A percentile compares a stretch with the other conserved stretches of the same genome.
These are phyloP conservation scores for Conus betulinus DNA, from an alignment of 1,140 invertebrate genomes.

Conservation along the genomic window DNA sequence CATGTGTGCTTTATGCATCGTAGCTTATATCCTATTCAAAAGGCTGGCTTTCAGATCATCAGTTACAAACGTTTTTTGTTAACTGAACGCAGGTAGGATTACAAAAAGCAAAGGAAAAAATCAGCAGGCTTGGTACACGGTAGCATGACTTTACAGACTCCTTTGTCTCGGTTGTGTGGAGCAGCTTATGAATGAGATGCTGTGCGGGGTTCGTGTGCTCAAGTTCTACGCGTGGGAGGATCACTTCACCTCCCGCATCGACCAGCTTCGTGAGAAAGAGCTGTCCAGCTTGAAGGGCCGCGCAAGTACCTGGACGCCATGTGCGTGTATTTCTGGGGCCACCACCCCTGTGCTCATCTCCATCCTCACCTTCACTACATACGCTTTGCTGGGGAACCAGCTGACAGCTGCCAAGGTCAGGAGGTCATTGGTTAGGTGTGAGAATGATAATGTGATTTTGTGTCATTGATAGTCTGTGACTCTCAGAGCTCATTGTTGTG, in stretches of 20 bases:
- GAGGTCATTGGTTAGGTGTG: not conserved
- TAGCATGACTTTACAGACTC: too few relatives aligned
- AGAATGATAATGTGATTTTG: not conserved
- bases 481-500: too few relatives aligned
- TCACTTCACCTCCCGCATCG: slow-evolving; percentile 85
- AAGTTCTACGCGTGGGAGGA: slow-evolving; percentile 97
- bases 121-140: too few relatives aligned
- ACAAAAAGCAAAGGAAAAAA: too few relatives aligned
- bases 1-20: too few relatives aligned
- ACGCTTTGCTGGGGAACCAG: slow-evolving; percentile 87
- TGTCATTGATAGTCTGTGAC: not conserved
- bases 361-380: slow-evolving; percentile 92
- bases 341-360: slow-evolving; percentile 97
- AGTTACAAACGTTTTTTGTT: too few relatives aligned
- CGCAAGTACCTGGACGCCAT: slow-evolving; percentile 92
- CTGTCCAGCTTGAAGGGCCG: slow-evolving; percentile 78
- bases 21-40: too few relatives aligned
- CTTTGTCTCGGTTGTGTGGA: too few relatives aligned
- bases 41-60: too few relatives aligned
- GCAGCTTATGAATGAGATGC: slow-evolving; percentile 88
- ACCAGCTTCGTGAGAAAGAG: slow-evolving; percentile 70
- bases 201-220: slow-evolving; percentile 90
- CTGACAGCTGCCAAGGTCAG: slow-evolving; percentile 90
- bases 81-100: too few relatives aligned
- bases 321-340: slow-evolving; percentile 76